Conservation (phyloP, 2,888 invertebrate species). For the Dasysyrphus albostriatus region DNA sequence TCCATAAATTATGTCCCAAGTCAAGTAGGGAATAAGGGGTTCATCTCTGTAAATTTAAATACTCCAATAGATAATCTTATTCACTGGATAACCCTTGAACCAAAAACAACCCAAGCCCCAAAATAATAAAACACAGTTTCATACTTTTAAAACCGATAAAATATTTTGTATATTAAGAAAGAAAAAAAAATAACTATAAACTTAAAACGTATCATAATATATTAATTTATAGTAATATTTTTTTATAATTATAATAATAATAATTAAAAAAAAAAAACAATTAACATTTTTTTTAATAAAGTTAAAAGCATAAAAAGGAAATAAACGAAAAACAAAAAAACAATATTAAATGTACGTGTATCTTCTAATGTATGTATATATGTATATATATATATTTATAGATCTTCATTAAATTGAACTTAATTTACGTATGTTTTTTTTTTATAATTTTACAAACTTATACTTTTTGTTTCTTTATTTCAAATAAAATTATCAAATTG, state of each 20-base stretch:
- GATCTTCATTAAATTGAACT: conserved; percentile 56
- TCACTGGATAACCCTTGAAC: not conserved
- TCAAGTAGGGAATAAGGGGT: no score
- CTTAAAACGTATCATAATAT: conserved; percentile 71
- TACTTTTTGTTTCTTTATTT: conserved; percentile 25
- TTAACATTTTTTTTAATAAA: conserved; percentile 64
- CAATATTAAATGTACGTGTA: conserved; percentile 32
- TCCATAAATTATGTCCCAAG: no score
- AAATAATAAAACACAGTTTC: conserved; percentile 61
- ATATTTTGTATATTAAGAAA: conserved; percentile 76
- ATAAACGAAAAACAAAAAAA: conserved; percentile 80
- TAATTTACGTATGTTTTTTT: conserved; percentile 48
- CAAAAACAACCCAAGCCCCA: not conserved
- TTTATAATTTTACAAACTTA: conserved; percentile 57
- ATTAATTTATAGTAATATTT: conserved; percentile 72
- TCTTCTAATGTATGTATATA: conserved; percentile 24
- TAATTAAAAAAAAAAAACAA: conserved; percentile 64
- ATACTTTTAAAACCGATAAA: conserved; percentile 75
- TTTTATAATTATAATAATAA: conserved; percentile 54
- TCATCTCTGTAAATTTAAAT: no score
- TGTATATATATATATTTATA: conserved; percentile 48
- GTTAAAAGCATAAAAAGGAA: conserved; percentile 78
- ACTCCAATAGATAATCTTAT: no score
- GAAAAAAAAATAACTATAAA: conserved; percentile 74
- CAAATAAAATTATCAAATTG: conserved; percentile 50